Base-by-base conservation (phyloP, 2,113 vertebrate genomes). In the Shinisaurus crocodilurus region DNA sequence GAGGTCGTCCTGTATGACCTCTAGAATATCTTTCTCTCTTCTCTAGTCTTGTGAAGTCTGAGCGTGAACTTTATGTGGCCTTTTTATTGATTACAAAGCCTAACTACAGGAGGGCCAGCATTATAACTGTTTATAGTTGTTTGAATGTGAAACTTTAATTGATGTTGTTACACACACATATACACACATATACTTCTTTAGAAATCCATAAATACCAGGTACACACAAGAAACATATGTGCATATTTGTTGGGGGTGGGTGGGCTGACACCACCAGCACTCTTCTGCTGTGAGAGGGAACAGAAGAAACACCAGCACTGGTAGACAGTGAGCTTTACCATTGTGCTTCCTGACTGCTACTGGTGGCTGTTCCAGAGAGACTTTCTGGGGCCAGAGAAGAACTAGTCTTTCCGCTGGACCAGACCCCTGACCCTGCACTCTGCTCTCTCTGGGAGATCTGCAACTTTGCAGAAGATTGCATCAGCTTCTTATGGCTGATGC, bases 31-130 rank as follows among this genome's bases (percentile, higher is more conserved):
- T 1, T 65, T 89, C 37, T 72, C 1, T 48, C 0, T 76, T 92
- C n/a, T 89, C 43, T 89, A 79, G 69, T 0, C 0, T 4, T 88
- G 80, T 69, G 79, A 50, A 87, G 43, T 9, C 89, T 80, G 25
- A 29, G 91, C 16, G 81, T 74, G 77, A 87, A 89, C 23, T 63
- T 80, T 88, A 18, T 75, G 37, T 57, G 23, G 65, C 74, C 82
- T 70, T 80, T 40, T 67, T 29, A 67, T 48, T 89, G 1, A 0
- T 15, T 81, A 27, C 7, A 57, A 25, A 54, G 1, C 32, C 72
- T 94, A 34, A 2, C 0, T 80, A 60, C 43, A 86, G 80, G 86
- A 65, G 9, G 60, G 50, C 1, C 29, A 67, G 34, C 37, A 23
- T 0, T 5, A 13, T 6, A 92, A 82, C 5, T 75, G 3, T n/a